These are phyloP conservation scores for Campoplex capitator DNA, from an alignment of 2,888 invertebrate genomes.

Conservation along the genomic window DNA sequence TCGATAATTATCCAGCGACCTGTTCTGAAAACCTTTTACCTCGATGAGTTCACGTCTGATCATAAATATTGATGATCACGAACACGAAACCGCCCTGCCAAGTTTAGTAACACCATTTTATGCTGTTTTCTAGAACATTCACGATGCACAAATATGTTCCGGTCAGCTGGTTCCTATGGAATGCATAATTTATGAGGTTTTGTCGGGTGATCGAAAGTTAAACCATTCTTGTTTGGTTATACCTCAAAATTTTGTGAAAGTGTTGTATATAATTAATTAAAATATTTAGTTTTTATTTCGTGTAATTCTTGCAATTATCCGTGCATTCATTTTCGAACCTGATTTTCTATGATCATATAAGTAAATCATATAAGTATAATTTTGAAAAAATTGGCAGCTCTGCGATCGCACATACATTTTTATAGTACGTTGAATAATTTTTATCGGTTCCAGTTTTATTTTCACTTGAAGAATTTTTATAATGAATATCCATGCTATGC, in stretches of 20 bases:
- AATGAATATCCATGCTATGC: neutral
- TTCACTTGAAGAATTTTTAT: neutral
- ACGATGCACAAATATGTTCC: slow-evolving; percentile 14
- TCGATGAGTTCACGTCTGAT: slow-evolving; percentile 23
- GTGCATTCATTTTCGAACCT: neutral
- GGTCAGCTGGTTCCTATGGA: slow-evolving; percentile 15
- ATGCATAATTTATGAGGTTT: slow-evolving; percentile 7
- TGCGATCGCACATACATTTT: neutral
- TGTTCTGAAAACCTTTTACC: slow-evolving; percentile 24
- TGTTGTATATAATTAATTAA: neutral
- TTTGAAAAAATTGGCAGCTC: neutral
- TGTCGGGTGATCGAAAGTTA: neutral
- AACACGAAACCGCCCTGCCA: neutral
- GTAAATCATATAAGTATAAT: neutral
- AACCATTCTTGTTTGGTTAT: neutral
- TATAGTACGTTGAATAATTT: neutral
- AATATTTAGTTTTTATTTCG: neutral
- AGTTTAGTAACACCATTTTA: slow-evolving; percentile 8
- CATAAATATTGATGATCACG: slow-evolving; percentile 12
- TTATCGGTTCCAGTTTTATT: neutral
- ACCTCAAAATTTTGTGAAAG: neutral
- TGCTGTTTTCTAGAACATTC: slow-evolving; percentile 8
- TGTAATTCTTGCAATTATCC: neutral
- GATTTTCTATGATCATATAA: neutral
- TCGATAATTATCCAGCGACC: slow-evolving; percentile 7